Evolutionary conservation across 2,888 invertebrate species (phyloP).

Genomic region (Platycheirus rosarum): DNA sequence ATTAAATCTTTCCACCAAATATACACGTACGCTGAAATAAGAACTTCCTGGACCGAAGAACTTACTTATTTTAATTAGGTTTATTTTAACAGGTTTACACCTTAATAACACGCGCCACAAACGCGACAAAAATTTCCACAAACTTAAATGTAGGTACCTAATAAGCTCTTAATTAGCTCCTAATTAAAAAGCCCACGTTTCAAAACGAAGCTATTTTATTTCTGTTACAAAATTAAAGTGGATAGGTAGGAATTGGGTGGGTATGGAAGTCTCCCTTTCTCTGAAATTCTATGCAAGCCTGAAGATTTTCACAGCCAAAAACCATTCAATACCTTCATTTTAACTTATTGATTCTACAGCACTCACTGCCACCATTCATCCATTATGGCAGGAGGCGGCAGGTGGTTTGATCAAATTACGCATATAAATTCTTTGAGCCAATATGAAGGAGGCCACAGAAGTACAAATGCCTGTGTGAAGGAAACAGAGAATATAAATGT

Average conservation of each 20-base stretch:
- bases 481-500: background rate
- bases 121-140: slow-evolving; percentile 1
- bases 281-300: background rate
- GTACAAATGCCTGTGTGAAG: background rate
- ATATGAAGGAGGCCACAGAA: slow-evolving; percentile 15
- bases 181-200: slow-evolving; percentile 4
- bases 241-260: too few species aligned
- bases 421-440: slow-evolving; percentile 22
- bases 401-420: slow-evolving; percentile 32
- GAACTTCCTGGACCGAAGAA: background rate
- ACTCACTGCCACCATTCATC: background rate
- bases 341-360: slow-evolving; percentile 25
- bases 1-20: too few species aligned
- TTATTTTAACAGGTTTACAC: background rate
- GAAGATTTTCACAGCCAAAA: background rate
- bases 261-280: background rate
- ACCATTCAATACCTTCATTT: slow-evolving; percentile 22
- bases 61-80: slow-evolving; percentile 17
- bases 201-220: background rate
- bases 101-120: slow-evolving; percentile 6
- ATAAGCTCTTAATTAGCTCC: slow-evolving; percentile 1
- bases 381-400: background rate
- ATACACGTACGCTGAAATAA: too few species aligned
- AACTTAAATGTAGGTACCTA: slow-evolving; percentile 2
- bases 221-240: background rate